Percentiles rank a stretch among this genome's conserved stretches.
Conservation (phyloP, 92 coral and sea anemone species). For the Parazoanthus swiftii region DNA sequence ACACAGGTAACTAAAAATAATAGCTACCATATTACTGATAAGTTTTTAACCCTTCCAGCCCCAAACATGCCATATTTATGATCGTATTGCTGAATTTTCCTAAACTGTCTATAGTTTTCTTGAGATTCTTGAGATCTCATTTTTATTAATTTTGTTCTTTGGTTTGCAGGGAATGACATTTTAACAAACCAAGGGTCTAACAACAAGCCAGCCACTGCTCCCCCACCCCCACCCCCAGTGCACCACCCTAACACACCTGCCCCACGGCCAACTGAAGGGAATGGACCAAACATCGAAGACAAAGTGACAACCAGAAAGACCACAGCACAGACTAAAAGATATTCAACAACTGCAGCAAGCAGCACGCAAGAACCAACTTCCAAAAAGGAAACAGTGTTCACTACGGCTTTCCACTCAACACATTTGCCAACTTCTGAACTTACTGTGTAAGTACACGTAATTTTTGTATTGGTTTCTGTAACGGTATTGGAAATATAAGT, state of each 20-base stretch:
- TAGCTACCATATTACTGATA: too few species aligned
- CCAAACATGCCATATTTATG: too few species aligned
- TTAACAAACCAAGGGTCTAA: slow-evolving; percentile 8
- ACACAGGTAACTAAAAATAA: slow-evolving; percentile 20
- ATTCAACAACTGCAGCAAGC: slow-evolving; percentile 2
- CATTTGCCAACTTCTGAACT: slow-evolving; percentile 2
- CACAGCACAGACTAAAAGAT: background rate
- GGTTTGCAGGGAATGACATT: slow-evolving; percentile 10
- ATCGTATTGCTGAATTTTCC: background rate
- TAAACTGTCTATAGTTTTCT: background rate
- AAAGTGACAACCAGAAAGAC: background rate
- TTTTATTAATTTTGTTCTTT: background rate
- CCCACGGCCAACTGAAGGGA: background rate
- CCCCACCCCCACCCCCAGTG: background rate
- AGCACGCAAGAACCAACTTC: background rate
- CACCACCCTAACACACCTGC: background rate
- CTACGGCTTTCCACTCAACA: background rate
- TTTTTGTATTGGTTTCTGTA: background rate
- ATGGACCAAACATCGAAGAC: background rate
- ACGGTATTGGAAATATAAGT: too few species aligned
- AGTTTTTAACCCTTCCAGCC: background rate
- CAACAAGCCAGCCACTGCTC: background rate
- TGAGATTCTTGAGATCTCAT: too few species aligned
- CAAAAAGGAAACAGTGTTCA: background rate
- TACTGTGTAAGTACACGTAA: background rate